Conservation (phyloP, 2,888 invertebrate genomes). For the Hemaris fuciformis region DNA sequence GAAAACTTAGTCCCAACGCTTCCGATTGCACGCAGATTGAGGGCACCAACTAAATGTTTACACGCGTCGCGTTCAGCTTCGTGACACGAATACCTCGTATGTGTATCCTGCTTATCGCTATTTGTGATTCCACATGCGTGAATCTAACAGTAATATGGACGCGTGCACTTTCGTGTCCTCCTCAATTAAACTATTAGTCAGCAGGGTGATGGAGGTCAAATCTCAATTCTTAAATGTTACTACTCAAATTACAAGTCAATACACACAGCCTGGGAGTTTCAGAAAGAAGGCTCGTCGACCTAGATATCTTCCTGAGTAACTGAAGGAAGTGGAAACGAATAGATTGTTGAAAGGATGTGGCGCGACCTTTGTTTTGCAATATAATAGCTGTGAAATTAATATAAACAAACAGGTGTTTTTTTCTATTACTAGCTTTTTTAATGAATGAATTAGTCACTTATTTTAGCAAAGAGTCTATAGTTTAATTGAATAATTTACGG, state of each 20-base stretch:
- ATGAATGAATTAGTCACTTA: too few relatives aligned
- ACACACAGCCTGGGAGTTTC: background rate
- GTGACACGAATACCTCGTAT: slow-evolving; percentile 60
- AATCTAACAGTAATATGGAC: slow-evolving; percentile 60
- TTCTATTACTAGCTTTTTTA: background rate
- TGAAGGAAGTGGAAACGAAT: slow-evolving; percentile 1
- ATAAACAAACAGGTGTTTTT: background rate
- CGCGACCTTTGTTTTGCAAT: background rate
- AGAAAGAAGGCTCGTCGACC: background rate
- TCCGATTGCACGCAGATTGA: slow-evolving; percentile 10
- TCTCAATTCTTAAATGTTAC: background rate
- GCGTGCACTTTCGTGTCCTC: slow-evolving; percentile 44
- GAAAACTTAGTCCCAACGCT: background rate
- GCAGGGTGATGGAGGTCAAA: background rate
- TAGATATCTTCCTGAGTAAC: background rate
- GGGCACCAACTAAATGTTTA: slow-evolving; percentile 33
- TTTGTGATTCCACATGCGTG: slow-evolving; percentile 59
- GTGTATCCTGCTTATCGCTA: slow-evolving; percentile 56
- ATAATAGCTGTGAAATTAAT: background rate
- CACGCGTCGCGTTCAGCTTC: slow-evolving; percentile 40
- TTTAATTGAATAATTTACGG: too few relatives aligned
- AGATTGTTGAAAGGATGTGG: background rate
- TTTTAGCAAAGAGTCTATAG: too few relatives aligned
- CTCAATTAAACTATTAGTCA: slow-evolving; percentile 14
- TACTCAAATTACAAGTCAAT: background rate